These are phyloP conservation scores for Brachyopa scutellaris DNA, from an alignment of 2,888 invertebrate species.

Conservation along the genomic window DNA sequence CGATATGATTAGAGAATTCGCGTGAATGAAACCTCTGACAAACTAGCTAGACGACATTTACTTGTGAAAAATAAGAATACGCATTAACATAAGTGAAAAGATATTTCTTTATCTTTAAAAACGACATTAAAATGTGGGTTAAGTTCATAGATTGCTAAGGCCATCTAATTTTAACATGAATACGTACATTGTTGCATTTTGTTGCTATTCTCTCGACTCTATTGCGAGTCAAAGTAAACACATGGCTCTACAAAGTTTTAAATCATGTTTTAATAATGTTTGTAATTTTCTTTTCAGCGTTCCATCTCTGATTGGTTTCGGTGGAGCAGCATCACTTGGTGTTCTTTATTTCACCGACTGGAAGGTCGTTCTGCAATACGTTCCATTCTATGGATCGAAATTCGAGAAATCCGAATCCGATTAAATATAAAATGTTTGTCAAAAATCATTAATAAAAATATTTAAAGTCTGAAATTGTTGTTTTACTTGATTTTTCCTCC, in stretches of 20 bases:
- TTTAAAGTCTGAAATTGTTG: neutral
- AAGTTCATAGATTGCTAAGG: neutral
- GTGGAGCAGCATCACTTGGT: constrained; percentile 85
- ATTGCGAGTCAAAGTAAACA: neutral
- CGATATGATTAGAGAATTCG: neutral
- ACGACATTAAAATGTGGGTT: neutral
- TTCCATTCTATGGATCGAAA: constrained; percentile 90
- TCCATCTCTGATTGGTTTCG: constrained; percentile 85
- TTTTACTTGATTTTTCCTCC: constrained; percentile 12
- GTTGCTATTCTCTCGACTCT: neutral
- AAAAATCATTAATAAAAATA: constrained; percentile 41
- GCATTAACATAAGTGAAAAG: neutral
- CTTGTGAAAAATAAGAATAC: neutral
- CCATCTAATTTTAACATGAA: neutral
- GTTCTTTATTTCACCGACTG: constrained; percentile 90
- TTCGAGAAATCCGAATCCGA: constrained; percentile 84
- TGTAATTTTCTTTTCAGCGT: constrained; percentile 81
- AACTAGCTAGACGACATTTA: too few species aligned
- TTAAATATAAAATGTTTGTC: constrained; percentile 73
- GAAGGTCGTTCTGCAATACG: constrained; percentile 87
- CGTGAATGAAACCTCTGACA: neutral
- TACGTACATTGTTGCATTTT: neutral
- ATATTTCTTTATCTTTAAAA: neutral
- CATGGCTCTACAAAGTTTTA: neutral
- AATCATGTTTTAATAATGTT: neutral